phyloP scores from a whole-genome alignment of 2,113 vertebrate species.

The Lepisosteus oculatus region DNA sequence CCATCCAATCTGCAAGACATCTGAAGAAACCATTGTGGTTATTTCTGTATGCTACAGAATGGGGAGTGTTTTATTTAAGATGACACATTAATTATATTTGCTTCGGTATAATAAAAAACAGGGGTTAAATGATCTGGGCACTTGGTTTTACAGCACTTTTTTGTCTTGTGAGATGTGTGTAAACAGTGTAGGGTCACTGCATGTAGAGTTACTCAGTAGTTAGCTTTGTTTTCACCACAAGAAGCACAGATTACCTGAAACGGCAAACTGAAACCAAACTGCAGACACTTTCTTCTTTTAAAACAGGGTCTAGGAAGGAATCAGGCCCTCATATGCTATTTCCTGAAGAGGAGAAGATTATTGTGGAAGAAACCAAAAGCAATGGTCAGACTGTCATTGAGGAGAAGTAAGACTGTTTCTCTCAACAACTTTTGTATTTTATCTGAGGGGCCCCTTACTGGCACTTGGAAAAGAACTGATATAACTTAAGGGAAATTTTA shows the following conservation, averaged over 20 bases:
- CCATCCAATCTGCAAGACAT: too few species aligned
- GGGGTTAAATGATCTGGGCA: neutral
- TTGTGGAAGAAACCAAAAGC: conserved; percentile 82
- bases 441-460: neutral
- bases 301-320: conserved; percentile 81
- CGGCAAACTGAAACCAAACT: conserved; percentile 21
- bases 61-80: too few species aligned
- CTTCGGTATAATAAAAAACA: neutral
- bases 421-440: neutral
- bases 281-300: conserved; percentile 50
- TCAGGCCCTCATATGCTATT: conserved; percentile 84
- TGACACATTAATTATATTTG: too few species aligned
- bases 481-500: too few species aligned
- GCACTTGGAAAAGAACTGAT: neutral
- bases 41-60: too few species aligned
- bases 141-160: neutral
- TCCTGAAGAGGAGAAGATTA: conserved; percentile 86
- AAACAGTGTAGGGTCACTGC: neutral
- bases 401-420: conserved; percentile 81
- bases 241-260: neutral
- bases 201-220: neutral
- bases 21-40: too few species aligned
- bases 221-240: conserved; percentile 29
- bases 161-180: neutral
- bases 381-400: conserved; percentile 87